Conservation (phyloP, 2,113 vertebrate species). For the Gallinago paraguaiae region DNA sequence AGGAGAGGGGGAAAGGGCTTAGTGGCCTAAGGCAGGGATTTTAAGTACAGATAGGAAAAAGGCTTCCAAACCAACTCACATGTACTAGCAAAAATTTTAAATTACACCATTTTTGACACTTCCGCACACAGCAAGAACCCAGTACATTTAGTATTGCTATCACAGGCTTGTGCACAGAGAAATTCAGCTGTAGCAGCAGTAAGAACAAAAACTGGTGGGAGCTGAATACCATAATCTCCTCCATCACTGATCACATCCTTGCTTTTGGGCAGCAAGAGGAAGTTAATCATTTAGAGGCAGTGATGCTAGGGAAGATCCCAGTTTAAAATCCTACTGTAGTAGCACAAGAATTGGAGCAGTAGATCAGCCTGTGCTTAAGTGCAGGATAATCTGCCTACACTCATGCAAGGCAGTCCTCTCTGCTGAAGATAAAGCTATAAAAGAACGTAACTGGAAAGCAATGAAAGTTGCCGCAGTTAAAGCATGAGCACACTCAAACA, state of each 20-base stretch:
- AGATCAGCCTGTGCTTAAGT: background rate
- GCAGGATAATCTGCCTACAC: background rate
- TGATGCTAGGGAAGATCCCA: background rate
- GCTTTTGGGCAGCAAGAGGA: background rate
- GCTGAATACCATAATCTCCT: background rate
- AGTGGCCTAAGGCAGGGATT: background rate
- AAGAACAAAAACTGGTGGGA: slow-evolving; percentile 11
- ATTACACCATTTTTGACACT: background rate
- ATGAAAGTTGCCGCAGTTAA: background rate
- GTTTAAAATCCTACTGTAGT: background rate
- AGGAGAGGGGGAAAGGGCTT: background rate
- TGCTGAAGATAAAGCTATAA: background rate
- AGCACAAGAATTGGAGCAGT: background rate
- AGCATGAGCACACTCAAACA: background rate
- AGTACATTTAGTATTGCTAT: background rate
- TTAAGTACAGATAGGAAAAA: background rate
- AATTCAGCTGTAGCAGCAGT: background rate
- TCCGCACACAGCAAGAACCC: background rate
- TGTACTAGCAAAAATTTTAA: background rate
- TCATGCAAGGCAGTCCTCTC: background rate
- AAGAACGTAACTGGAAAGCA: background rate
- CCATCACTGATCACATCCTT: background rate
- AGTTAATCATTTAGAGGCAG: slow-evolving; percentile 10
- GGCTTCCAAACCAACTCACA: background rate
- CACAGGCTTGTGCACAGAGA: background rate